phyloP scores from a whole-genome alignment of 2,888 invertebrate genomes.

The Meteorus cinctellus region DNA sequence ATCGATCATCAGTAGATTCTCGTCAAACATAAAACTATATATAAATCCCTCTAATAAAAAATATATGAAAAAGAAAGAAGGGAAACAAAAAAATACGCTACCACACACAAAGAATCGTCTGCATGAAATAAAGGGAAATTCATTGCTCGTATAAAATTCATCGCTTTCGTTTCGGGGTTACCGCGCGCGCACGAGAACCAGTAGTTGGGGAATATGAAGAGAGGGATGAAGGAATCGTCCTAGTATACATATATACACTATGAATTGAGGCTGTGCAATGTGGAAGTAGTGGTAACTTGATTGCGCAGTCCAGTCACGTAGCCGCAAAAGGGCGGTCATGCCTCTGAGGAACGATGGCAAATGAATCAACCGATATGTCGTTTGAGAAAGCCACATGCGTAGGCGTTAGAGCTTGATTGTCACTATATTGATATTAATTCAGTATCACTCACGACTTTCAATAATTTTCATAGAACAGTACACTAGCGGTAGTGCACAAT shows the following conservation, averaged over 20 bases:
- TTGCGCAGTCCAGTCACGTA: slow-evolving; percentile 54
- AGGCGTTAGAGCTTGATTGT: slow-evolving; percentile 2
- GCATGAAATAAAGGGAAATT: slow-evolving; percentile 29
- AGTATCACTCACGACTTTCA: slow-evolving; percentile 35
- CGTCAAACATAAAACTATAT: not conserved
- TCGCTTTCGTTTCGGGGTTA: slow-evolving; percentile 26
- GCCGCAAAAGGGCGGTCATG: slow-evolving; percentile 42
- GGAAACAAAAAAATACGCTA: not conserved
- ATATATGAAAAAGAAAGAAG: too few relatives aligned
- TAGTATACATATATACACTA: slow-evolving; percentile 41
- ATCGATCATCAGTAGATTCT: slow-evolving; percentile 2
- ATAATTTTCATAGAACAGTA: not conserved
- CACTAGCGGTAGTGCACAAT: not conserved
- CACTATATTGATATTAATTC: slow-evolving; percentile 24
- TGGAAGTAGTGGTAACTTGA: slow-evolving; percentile 36
- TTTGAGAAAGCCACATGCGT: slow-evolving; percentile 47
- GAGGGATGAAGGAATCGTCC: slow-evolving; percentile 19
- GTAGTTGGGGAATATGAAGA: not conserved
- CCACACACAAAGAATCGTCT: slow-evolving; percentile 20
- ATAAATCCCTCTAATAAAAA: not conserved
- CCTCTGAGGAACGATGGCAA: slow-evolving; percentile 48
- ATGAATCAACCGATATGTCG: slow-evolving; percentile 57
- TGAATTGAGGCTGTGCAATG: slow-evolving; percentile 32
- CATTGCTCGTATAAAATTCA: slow-evolving; percentile 40
- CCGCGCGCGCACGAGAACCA: slow-evolving; percentile 22